phyloP scores from a whole-genome alignment of 2,888 invertebrate species.

The Eristalis tenax region DNA sequence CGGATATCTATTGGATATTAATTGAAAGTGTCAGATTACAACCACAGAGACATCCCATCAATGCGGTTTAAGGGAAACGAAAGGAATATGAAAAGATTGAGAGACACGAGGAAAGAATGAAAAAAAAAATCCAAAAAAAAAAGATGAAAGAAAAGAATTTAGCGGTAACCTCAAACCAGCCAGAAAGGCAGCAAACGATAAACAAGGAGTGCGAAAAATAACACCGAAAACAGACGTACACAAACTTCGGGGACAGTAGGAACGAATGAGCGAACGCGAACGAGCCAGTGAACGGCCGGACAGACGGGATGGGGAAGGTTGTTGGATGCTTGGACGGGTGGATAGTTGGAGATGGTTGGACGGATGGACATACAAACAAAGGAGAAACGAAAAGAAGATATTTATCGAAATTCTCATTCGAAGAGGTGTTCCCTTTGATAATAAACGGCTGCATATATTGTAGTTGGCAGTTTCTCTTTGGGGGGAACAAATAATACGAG shows the following conservation, averaged over 20 bases:
- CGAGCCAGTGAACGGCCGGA: neutral
- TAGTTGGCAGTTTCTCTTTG: conserved; percentile 70
- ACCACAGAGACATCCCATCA: conserved; percentile 46
- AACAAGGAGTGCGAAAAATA: conserved; percentile 71
- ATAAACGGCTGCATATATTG: conserved; percentile 73
- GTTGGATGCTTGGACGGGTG: conserved; percentile 4
- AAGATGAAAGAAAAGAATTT: conserved; percentile 29
- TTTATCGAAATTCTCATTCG: conserved; percentile 72
- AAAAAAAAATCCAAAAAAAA: conserved; percentile 7
- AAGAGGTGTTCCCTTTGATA: conserved; percentile 73
- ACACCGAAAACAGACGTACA: conserved; percentile 67
- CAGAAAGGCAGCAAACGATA: conserved; percentile 63
- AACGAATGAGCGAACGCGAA: neutral
- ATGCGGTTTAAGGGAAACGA: conserved; percentile 38
- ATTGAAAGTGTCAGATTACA: conserved; percentile 73
- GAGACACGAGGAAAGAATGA: neutral
- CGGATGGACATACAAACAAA: conserved; percentile 48
- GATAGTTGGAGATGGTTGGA: neutral
- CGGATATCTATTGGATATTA: conserved; percentile 72
- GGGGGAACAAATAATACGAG: conserved; percentile 69
- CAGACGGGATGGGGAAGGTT: neutral
- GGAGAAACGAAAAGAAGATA: conserved; percentile 66
- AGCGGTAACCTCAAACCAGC: conserved; percentile 63
- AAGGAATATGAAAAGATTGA: conserved; percentile 1
- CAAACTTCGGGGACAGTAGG: conserved; percentile 3